Base-by-base conservation (phyloP, 2,888 invertebrate species). In the Romanomermis culicivorax region DNA sequence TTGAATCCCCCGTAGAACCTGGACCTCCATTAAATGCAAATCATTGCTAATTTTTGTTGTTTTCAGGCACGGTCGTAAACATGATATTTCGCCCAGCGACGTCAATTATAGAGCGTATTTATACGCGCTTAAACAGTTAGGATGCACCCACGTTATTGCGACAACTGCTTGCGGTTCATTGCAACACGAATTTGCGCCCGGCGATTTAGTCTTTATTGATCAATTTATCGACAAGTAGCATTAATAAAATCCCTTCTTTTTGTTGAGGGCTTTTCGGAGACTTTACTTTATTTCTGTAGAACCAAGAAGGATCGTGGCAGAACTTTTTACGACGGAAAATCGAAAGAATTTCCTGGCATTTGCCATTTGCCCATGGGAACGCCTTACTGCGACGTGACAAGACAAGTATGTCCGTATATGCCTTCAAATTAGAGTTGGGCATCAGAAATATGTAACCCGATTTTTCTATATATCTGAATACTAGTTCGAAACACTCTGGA, bases 71-170 rank as follows among this genome's bases (percentile, higher is more conserved):
- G 80, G 80, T 1, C 66, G 75, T 11, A 74, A 75, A 24, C 81
- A 82, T 64, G 70, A 69, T 42, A 78, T 82, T 52, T 82, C 80
- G 72, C 95, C 97, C 1, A 79, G 82, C 2, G 80, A 81, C 62
- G 80, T 97, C 0, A 97, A 97, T 73, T 95, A 86, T 71, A 79
- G 89, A 56, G 95, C 95, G 0, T 97, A 97, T 70, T 80, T 99
- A 56, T 88, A 87, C 83, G 89, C 91, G 1, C 71, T 99, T 61
- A 82, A 84, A 61, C 69, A 80, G 57, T 65, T 66, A 54, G 89
- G 88, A 1, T 89, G 89, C 67, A 91, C 88, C 0, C 89, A 93
- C 68, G 71, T 97, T 24, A 75, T 99, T 57, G 89, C 84, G 0
- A 85, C 91, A 2, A 88, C 89, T 0, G 95, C 95, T 1, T 83